Conservation (phyloP, 2,888 invertebrate genomes). For the Octonoba sinensis region DNA sequence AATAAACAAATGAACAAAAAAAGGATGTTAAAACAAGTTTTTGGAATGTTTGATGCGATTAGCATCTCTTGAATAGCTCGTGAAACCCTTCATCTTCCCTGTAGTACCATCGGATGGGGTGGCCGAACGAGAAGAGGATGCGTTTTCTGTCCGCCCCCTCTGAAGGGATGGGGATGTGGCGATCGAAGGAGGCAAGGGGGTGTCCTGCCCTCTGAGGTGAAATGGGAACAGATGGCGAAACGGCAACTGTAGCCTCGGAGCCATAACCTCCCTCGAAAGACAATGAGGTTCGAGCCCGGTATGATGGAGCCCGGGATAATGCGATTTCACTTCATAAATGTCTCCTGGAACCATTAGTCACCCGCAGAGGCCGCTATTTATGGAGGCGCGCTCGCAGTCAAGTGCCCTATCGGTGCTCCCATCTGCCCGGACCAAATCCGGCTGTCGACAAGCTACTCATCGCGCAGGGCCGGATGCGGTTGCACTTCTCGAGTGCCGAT, state of each 20-base stretch:
- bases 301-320: conserved; percentile 63
- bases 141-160: conserved; percentile 4
- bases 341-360: conserved; percentile 59
- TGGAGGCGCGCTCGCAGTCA: conserved; percentile 52
- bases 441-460: conserved; percentile 32
- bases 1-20: too few relatives aligned
- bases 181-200: conserved; percentile 25
- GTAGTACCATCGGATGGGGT: neutral
- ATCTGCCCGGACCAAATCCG: conserved; percentile 31
- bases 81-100: too few relatives aligned
- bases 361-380: conserved; percentile 46
- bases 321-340: conserved; percentile 64
- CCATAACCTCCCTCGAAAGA: conserved; percentile 54
- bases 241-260: conserved; percentile 52
- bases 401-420: conserved; percentile 32
- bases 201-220: conserved; percentile 37
- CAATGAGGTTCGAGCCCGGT: conserved; percentile 53
- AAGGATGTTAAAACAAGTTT: too few relatives aligned
- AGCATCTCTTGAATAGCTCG: too few relatives aligned
- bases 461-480: too few relatives aligned
- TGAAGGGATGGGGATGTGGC: conserved; percentile 6
- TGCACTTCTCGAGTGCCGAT: neutral
- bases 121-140: neutral
- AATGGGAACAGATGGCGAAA: conserved; percentile 63
- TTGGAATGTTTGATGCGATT: too few relatives aligned